A percentile compares a stretch with the other conserved stretches of the same genome.
Evolutionary conservation across 2,113 vertebrate genomes (phyloP).

Genomic region (Psittacara wagleri): DNA sequence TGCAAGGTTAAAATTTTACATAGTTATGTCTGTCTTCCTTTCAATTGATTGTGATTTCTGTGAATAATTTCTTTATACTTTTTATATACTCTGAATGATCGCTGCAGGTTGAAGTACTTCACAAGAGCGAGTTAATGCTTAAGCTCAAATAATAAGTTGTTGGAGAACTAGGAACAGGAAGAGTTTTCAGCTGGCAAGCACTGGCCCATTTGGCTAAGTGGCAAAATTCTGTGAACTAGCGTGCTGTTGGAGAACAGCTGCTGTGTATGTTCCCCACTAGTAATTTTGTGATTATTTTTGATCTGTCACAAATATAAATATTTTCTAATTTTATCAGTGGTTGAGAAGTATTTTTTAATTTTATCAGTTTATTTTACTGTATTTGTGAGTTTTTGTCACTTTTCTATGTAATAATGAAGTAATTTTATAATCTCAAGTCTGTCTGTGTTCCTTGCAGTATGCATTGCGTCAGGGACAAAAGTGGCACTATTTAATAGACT

Average conservation of each 20-base stretch:
- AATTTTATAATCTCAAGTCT: constrained; percentile 49
- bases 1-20: constrained; percentile 6
- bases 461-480: constrained; percentile 98
- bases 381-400: background rate
- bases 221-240: background rate
- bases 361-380: background rate
- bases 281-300: background rate
- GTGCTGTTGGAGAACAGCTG: background rate
- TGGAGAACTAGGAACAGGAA: background rate
- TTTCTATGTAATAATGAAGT: background rate
- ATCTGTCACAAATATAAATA: background rate
- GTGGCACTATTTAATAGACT: constrained; percentile 99
- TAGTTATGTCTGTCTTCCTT: background rate
- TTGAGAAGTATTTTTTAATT: background rate
- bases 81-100: background rate
- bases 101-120: background rate
- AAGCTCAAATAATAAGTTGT: background rate
- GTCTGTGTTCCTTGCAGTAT: constrained; percentile 83
- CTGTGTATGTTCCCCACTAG: background rate
- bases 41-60: background rate
- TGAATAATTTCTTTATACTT: background rate
- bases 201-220: background rate
- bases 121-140: background rate
- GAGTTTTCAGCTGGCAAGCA: background rate
- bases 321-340: background rate